Conservation (phyloP, 2,888 invertebrate genomes). For the Timema podura region DNA sequence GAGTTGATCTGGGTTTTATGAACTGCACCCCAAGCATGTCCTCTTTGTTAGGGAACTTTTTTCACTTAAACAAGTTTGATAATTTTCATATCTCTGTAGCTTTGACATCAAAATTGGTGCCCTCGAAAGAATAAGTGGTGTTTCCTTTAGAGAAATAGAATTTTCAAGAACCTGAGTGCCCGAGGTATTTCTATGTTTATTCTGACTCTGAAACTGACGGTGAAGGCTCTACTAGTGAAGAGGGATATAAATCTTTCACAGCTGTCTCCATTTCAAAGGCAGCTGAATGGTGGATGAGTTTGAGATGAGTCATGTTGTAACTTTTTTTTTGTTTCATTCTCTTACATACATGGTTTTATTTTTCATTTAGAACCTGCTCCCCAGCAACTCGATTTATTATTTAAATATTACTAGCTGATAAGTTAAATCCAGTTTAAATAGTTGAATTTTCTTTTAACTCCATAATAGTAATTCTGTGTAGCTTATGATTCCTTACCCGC, state of each 20-base stretch:
- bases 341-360: too few relatives aligned
- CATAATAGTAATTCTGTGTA: too few relatives aligned
- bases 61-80: slow-evolving; percentile 8
- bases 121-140: slow-evolving; percentile 6
- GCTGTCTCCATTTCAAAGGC: not conserved
- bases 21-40: slow-evolving; percentile 19
- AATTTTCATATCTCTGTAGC: slow-evolving; percentile 5
- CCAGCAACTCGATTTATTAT: too few relatives aligned
- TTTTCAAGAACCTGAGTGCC: not conserved
- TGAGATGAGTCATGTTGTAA: too few relatives aligned
- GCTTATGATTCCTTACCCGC: too few relatives aligned
- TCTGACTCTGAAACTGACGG: not conserved
- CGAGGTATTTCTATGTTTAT: not conserved
- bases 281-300: too few relatives aligned
- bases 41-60: slow-evolving; percentile 16
- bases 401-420: too few relatives aligned
- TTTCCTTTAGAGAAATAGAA: not conserved
- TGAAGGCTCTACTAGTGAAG: not conserved
- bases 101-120: not conserved
- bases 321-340: too few relatives aligned
- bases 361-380: too few relatives aligned
- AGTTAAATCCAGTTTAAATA: too few relatives aligned
- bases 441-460: too few relatives aligned
- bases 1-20: slow-evolving; percentile 17
- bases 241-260: not conserved